Conservation (phyloP, 2,888 invertebrate genomes). For the Nematopogon swammerdamellus region DNA sequence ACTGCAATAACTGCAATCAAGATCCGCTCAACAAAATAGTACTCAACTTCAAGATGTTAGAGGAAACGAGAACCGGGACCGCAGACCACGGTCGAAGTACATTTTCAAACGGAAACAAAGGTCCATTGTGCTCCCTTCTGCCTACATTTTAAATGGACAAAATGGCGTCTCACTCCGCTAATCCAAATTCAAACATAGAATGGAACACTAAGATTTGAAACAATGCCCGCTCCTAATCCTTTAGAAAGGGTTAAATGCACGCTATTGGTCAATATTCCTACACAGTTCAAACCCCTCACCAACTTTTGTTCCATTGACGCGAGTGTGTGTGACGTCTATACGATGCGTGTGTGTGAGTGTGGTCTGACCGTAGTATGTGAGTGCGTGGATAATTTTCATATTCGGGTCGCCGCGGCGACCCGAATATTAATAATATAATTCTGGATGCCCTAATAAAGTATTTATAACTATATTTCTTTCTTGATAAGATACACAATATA, state of each 20-base stretch:
- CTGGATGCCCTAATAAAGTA: too few species aligned
- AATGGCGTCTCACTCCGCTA: slow-evolving; percentile 33
- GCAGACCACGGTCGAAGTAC: too few species aligned
- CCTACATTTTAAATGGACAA: slow-evolving; percentile 53
- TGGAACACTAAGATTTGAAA: slow-evolving; percentile 34
- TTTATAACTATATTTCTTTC: too few species aligned
- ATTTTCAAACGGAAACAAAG: background rate
- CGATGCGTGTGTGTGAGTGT: too few species aligned
- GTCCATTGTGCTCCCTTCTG: background rate
- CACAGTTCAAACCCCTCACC: slow-evolving; percentile 27
- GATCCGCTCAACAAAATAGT: background rate
- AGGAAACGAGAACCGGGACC: too few species aligned
- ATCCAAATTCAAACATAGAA: slow-evolving; percentile 33
- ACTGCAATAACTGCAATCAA: too few species aligned
- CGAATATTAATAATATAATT: too few species aligned
- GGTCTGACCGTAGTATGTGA: too few species aligned
- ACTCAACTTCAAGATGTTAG: background rate
- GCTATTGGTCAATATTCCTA: slow-evolving; percentile 55
- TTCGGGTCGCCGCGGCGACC: too few species aligned
- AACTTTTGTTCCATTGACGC: slow-evolving; percentile 16
- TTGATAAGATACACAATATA: too few species aligned
- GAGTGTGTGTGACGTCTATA: too few species aligned
- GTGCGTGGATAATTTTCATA: too few species aligned
- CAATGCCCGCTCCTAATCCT: slow-evolving; percentile 44
- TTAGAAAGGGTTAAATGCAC: slow-evolving; percentile 49